Evolutionary conservation across 2,888 invertebrate species (phyloP), one percentile per base, ranked within the genome.

Genomic region (Drosophila cracens): DNA sequence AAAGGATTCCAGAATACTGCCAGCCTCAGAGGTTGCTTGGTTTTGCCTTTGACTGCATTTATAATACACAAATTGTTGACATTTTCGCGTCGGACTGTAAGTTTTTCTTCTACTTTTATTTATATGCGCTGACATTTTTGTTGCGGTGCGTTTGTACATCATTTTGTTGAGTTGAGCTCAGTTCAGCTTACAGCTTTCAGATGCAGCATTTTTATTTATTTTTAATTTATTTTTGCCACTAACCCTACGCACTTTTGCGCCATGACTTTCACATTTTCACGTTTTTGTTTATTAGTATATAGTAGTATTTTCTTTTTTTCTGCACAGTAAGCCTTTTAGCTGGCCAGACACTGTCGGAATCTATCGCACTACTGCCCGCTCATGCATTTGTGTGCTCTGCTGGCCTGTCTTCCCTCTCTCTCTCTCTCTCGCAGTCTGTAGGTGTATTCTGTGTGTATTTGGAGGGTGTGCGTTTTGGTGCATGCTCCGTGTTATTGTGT

Each of bases 401-500:
- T 43, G 21, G 40, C 43, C 43, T 21, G 16, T 51, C 11, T 46
- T 46, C 46, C 4, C 2, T 56, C 56, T 38, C 54, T 53, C 31
- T 53, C 31, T 31, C 33, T 11, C 6, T 53, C 18, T 25, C 3
- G 52, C 46, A 25, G 8, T 43, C 46, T 46, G 38, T 48, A 18
- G 21, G 38, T 48, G 62, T 43, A 43, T 51, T 49, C 43, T 53
- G 61, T 48, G 49, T 53, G 46, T 61, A 51, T 58, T 36, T 57
- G 68, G 27, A 27, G 66, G 65, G 72, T 83, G 76, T 75, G 62
- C 33, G 58, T 72, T 84, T 84, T 67, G 88, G 87, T 90, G 87
- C 87, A 87, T 87, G 87, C 87, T 90, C 87, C 67, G 87, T 87
- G 83, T 83, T 83, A 90, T 90, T 87, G 87, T 87, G 84, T 82